Evolutionary conservation across 1,140 invertebrate species (phyloP).

Genomic region (Telenomus remus): DNA sequence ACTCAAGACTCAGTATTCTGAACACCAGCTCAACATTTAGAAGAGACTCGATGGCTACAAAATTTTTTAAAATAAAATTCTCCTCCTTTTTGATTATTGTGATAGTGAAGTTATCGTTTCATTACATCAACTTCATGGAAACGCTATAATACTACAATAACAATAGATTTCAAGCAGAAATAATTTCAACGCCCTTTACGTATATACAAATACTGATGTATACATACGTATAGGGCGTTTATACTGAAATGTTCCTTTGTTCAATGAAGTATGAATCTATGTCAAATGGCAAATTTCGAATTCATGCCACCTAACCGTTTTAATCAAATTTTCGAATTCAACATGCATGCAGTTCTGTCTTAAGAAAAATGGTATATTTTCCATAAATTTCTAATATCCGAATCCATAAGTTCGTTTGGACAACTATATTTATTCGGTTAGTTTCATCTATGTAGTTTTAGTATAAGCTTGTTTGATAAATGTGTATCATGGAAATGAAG

Average conservation of each 20-base stretch:
- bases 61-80: no score
- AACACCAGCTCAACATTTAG: no score
- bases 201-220: conserved; percentile 39
- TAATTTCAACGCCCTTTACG: conserved; percentile 42
- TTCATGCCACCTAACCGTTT: conserved; percentile 15
- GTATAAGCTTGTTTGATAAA: no score
- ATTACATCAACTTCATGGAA: conserved; percentile 37
- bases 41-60: no score
- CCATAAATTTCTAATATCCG: no score
- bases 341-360: no score
- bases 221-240: conserved; percentile 15
- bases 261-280: conserved; percentile 51
- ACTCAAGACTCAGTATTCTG: no score
- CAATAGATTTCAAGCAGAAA: conserved; percentile 46
- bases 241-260: conserved; percentile 32
- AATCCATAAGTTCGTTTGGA: no score
- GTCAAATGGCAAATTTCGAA: conserved; percentile 43
- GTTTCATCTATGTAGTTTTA: no score
- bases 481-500: no score
- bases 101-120: conserved; percentile 16
- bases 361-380: no score
- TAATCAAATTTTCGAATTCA: conserved; percentile 34
- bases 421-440: no score
- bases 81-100: background rate
- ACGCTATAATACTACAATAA: conserved; percentile 26